Evolutionary conservation across 2,888 invertebrate genomes (phyloP).

Genomic region (Zonitis immaculata): DNA sequence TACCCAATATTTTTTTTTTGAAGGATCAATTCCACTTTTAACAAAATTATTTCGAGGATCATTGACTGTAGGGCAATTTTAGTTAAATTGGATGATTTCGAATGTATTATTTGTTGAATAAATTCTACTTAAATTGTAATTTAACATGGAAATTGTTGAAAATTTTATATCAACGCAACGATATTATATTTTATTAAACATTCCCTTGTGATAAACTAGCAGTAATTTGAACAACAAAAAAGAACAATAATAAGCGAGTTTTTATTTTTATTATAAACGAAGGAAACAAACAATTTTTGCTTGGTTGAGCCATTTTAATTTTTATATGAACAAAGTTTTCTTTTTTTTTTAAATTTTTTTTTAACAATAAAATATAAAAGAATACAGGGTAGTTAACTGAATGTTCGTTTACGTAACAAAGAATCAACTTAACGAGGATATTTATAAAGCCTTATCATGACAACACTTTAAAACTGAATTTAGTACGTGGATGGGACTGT

Average conservation of each 20-base stretch:
- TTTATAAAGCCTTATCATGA: slow-evolving; percentile 46
- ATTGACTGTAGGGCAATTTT: background rate
- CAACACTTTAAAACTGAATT: slow-evolving; percentile 45
- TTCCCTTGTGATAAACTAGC: slow-evolving; percentile 4
- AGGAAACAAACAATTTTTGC: slow-evolving; percentile 10
- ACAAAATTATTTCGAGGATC: background rate
- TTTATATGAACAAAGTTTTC: too few species aligned
- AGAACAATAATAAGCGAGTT: too few species aligned
- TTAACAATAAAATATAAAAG: background rate
- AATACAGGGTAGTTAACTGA: slow-evolving; percentile 25
- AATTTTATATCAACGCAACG: background rate
- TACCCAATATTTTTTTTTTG: background rate
- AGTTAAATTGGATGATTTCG: background rate
- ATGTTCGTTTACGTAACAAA: slow-evolving; percentile 33
- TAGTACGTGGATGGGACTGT: slow-evolving; percentile 40
- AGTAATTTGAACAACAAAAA: slow-evolving; percentile 8
- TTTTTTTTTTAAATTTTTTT: slow-evolving; percentile 2
- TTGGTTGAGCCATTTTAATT: slow-evolving; percentile 20
- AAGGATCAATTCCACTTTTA: background rate
- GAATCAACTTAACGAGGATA: slow-evolving; percentile 46
- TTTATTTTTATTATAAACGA: background rate
- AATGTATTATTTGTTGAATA: too few species aligned
- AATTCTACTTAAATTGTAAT: too few species aligned
- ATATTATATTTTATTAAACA: slow-evolving; percentile 8
- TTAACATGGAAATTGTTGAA: too few species aligned